Evolutionary conservation across 2,113 vertebrate species (phyloP).

Genomic region (Scomber scombrus): DNA sequence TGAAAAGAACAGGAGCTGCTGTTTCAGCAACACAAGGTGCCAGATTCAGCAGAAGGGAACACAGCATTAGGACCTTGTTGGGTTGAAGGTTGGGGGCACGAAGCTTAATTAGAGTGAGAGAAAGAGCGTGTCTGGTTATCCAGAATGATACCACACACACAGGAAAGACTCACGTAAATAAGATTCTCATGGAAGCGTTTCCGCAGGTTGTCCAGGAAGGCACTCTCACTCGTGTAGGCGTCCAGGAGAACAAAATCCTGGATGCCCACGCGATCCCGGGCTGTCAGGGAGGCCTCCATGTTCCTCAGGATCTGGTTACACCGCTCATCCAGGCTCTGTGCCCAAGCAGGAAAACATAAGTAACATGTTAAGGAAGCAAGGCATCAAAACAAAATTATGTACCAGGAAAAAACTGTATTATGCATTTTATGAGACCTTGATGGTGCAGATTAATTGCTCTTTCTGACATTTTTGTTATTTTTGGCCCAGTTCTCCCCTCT

Average conservation of each 20-base stretch:
- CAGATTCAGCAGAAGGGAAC: slow-evolving; percentile 55
- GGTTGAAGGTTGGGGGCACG: slow-evolving; percentile 47
- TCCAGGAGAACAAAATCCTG: slow-evolving; percentile 97
- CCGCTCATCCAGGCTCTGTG: slow-evolving; percentile 88
- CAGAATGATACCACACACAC: slow-evolving; percentile 16
- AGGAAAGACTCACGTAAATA: slow-evolving; percentile 89
- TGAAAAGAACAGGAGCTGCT: slow-evolving; percentile 58
- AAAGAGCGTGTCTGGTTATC: neutral
- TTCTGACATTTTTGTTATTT: neutral
- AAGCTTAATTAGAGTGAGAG: slow-evolving; percentile 49
- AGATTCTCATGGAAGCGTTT: slow-evolving; percentile 96
- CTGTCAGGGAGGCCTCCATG: slow-evolving; percentile 94
- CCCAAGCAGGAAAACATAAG: slow-evolving; percentile 20
- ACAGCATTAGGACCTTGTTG: slow-evolving; percentile 17
- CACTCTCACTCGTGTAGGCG: slow-evolving; percentile 91
- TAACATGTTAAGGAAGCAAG: slow-evolving; percentile 1
- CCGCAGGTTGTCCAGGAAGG: slow-evolving; percentile 94
- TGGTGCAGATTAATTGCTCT: neutral
- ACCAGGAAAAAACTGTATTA: neutral
- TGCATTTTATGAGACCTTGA: neutral
- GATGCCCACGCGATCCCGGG: slow-evolving; percentile 94
- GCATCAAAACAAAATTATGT: neutral
- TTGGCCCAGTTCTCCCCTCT: neutral
- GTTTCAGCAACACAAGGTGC: slow-evolving; percentile 61
- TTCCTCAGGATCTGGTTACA: slow-evolving; percentile 84